These are phyloP conservation scores for Nannoperca australis DNA, from an alignment of 2,797 vertebrate genomes.

Conservation along the genomic window DNA sequence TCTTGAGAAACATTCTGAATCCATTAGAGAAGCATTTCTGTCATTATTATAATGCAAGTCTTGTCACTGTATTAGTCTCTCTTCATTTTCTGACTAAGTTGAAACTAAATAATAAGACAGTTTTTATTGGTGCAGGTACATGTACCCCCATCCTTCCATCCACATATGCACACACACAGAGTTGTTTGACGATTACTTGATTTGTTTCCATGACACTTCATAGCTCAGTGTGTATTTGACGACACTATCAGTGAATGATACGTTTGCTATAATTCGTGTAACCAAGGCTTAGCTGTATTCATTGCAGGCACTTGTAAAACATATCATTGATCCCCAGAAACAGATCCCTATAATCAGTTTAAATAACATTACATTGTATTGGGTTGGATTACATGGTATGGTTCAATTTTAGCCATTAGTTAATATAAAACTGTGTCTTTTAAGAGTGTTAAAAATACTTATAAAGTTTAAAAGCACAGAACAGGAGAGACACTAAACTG, in stretches of 20 bases:
- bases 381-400: background rate
- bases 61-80: background rate
- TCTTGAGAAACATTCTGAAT: background rate
- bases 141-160: background rate
- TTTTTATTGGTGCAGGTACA: background rate
- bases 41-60: background rate
- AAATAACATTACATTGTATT: background rate
- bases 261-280: background rate
- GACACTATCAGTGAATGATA: background rate
- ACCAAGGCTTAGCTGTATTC: background rate
- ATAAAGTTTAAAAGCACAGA: background rate
- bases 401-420: background rate
- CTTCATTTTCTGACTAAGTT: background rate
- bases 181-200: background rate
- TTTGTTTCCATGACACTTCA: background rate
- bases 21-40: background rate
- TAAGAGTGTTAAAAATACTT: background rate
- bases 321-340: background rate
- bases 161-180: background rate
- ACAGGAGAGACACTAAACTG: constrained; percentile 3
- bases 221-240: background rate
- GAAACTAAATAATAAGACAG: background rate
- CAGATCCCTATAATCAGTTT: background rate
- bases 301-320: background rate
- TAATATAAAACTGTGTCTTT: background rate